Percentiles rank a stretch among this genome's conserved stretches.
Conservation (phyloP, 2,888 invertebrate species). For the Drosophila nigricruria region DNA sequence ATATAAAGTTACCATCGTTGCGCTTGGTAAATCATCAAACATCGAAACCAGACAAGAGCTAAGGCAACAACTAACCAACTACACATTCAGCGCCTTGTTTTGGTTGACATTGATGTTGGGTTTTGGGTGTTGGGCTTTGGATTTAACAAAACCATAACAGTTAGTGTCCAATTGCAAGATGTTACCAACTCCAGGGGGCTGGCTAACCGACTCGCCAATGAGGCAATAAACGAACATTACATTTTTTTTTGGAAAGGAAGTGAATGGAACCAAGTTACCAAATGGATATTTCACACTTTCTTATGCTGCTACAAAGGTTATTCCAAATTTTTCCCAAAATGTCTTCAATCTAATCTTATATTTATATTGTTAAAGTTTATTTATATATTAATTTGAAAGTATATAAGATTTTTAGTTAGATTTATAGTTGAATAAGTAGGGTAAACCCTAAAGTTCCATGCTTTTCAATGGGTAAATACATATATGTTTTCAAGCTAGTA, state of each 20-base stretch:
- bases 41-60: slow-evolving; percentile 29
- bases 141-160: slow-evolving; percentile 28
- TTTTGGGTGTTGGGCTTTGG: slow-evolving; percentile 52
- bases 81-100: slow-evolving; percentile 28
- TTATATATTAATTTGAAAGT: no score
- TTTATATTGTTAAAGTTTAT: no score
- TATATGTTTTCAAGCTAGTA: neutral
- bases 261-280: neutral
- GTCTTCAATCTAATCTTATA: neutral
- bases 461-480: neutral
- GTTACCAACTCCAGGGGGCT: slow-evolving; percentile 5
- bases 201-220: slow-evolving; percentile 3
- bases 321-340: neutral
- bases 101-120: slow-evolving; percentile 64
- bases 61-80: slow-evolving; percentile 1
- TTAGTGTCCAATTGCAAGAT: slow-evolving; percentile 43
- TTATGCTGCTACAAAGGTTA: neutral
- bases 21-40: slow-evolving; percentile 49
- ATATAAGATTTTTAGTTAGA: no score
- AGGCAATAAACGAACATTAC: slow-evolving; percentile 5
- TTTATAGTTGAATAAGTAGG: no score
- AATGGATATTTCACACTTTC: neutral
- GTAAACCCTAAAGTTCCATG: neutral
- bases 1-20: slow-evolving; percentile 67
- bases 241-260: neutral